These are phyloP conservation scores for Drosophila seclusa DNA, from an alignment of 2,888 invertebrate genomes.

Conservation along the genomic window DNA sequence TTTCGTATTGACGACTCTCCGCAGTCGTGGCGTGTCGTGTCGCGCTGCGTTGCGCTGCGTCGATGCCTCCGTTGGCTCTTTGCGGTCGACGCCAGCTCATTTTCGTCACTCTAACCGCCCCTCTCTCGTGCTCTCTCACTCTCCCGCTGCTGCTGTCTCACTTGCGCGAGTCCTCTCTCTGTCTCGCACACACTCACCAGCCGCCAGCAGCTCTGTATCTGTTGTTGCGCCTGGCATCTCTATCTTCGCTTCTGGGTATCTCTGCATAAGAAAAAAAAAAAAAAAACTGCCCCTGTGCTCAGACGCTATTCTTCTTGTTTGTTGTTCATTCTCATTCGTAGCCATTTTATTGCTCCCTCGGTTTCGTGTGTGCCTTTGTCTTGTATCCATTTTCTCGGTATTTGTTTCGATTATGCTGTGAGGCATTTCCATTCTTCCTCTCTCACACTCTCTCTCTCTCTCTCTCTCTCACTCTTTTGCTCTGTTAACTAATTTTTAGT, in stretches of 20 bases:
- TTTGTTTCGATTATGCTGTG: slow-evolving; percentile 25
- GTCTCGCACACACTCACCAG: slow-evolving; percentile 17
- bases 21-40: slow-evolving; percentile 28
- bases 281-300: slow-evolving; percentile 58
- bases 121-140: slow-evolving; percentile 24
- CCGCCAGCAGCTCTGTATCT: slow-evolving; percentile 39
- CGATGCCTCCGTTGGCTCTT: slow-evolving; percentile 51
- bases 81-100: slow-evolving; percentile 48
- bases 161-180: slow-evolving; percentile 43
- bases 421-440: slow-evolving; percentile 38
- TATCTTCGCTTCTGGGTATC: slow-evolving; percentile 61
- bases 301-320: slow-evolving; percentile 27
- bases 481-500: slow-evolving; percentile 34
- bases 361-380: slow-evolving; percentile 43
- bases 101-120: slow-evolving; percentile 54
- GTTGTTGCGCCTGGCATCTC: slow-evolving; percentile 55
- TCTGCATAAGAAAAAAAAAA: slow-evolving; percentile 21
- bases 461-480: slow-evolving; percentile 19
- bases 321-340: slow-evolving; percentile 62
- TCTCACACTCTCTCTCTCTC: background rate
- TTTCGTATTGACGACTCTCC: slow-evolving; percentile 16
- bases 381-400: slow-evolving; percentile 51
- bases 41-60: slow-evolving; percentile 33
- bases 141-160: slow-evolving; percentile 33
- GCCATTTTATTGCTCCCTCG: slow-evolving; percentile 72